These are phyloP conservation scores for Diplazon laetatorius DNA, from an alignment of 2,888 invertebrate genomes.

Conservation along the genomic window DNA sequence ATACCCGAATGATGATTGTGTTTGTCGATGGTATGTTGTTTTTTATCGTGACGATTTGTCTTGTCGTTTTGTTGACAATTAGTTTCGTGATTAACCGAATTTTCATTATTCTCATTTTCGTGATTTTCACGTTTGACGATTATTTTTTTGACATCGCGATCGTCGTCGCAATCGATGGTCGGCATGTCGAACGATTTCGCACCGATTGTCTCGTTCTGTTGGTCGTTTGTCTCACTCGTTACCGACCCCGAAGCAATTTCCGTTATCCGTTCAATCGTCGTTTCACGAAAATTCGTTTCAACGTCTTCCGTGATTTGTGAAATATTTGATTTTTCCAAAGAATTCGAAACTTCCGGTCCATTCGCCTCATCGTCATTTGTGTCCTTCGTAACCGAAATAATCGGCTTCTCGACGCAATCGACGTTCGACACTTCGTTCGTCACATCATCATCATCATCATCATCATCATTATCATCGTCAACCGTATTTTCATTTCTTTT, in stretches of 20 bases:
- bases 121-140: conserved; percentile 72
- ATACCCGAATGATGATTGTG: conserved; percentile 78
- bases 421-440: conserved; percentile 24
- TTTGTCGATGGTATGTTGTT: too few species aligned
- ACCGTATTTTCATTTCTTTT: conserved; percentile 46
- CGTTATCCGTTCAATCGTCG: not conserved
- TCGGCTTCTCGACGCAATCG: conserved; percentile 21
- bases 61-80: conserved; percentile 64
- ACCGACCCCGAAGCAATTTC: too few species aligned
- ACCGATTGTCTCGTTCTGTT: conserved; percentile 65
- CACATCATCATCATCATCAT: conserved; percentile 6
- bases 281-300: conserved; percentile 20
- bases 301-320: too few species aligned
- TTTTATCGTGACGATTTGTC: conserved; percentile 64
- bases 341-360: conserved; percentile 39
- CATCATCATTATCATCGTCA: not conserved
- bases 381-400: conserved; percentile 8
- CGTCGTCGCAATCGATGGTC: conserved; percentile 78
- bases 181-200: conserved; percentile 79
- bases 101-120: too few species aligned
- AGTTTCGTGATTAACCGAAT: conserved; percentile 46
- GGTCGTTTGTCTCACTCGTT: too few species aligned
- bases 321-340: not conserved
- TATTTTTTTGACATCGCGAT: conserved; percentile 67
- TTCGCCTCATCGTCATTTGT: not conserved